Evolutionary conservation across 2,888 invertebrate genomes (phyloP), one percentile per base, ranked within the genome.

Genomic region (Himalopsyche anomala): DNA sequence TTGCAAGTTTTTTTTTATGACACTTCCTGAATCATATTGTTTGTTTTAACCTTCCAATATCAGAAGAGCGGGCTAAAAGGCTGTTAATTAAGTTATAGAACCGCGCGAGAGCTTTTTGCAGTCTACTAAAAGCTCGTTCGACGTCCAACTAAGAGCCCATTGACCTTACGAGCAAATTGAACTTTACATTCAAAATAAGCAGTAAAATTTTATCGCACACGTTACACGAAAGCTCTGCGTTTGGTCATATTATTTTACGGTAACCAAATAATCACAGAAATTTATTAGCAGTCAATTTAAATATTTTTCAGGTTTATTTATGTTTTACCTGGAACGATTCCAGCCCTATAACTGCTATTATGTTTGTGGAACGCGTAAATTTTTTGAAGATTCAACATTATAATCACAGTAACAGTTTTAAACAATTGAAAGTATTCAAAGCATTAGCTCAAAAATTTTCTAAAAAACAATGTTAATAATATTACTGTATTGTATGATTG

Each of bases 131-230:
- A 62, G 62, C 62, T 28, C 62, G 62, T 62, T 62, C 62, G 62
- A 62, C 28, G 62, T 19, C 19, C 62, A 19, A 11, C 19, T 62
- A 62, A 62, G 15, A 62, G 62, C 28, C 62, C 4, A 19, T 28
- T 62, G 62, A 62, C 62, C 62, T 19, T 62, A 62, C 28, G 28
- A 62, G 69, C 84, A 86, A 84, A 86, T 86, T 84, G 84, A 80
- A 86, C 84, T 86, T 84, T 86, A 86, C 86, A 86, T 86, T 81
- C 81, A n/a, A 86, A 86, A 86, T 86, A 84, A 84, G 69, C 80
- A 42, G n/a, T 83, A 83, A 86, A 86, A 86, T 83, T 84, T 80
- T 84, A 84, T 84, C 80, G n/a, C 56, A 28, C 62, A 11, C 62
- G 6, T 12, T 19, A 11, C 2, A 9, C 11, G 62, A 62, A 62